Evolutionary conservation across 2,888 invertebrate species (phyloP).

Genomic region (Macaria notata): DNA sequence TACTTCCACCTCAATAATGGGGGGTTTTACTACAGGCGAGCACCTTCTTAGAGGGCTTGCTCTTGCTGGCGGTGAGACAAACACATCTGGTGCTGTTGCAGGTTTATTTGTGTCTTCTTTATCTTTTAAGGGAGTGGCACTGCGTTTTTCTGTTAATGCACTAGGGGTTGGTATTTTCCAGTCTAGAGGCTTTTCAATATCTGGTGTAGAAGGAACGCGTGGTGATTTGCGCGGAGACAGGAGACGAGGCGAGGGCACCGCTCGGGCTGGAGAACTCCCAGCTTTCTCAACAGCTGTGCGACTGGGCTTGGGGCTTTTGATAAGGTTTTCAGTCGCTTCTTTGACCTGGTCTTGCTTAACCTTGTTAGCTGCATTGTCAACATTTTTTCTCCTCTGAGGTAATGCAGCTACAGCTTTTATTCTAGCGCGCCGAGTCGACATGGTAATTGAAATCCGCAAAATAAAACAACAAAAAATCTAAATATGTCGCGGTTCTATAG

Average conservation of each 20-base stretch:
- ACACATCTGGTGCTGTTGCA: conserved; percentile 36
- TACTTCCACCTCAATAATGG: conserved; percentile 41
- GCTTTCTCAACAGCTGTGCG: conserved; percentile 35
- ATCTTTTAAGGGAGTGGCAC: conserved; percentile 19
- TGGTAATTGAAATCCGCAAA: conserved; percentile 39
- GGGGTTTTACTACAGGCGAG: conserved; percentile 41
- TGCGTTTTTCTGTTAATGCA: conserved; percentile 35
- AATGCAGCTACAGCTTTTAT: conserved; percentile 88
- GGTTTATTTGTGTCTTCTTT: conserved; percentile 13
- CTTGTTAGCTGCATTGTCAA: conserved; percentile 48
- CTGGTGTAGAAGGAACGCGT: conserved; percentile 28
- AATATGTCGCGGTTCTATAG: no score
- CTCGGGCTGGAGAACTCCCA: conserved; percentile 33
- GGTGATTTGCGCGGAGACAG: conserved; percentile 35
- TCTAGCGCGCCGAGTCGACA: conserved; percentile 86
- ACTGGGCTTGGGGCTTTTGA: conserved; percentile 51
- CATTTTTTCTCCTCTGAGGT: conserved; percentile 77
- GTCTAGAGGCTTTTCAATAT: conserved; percentile 20
- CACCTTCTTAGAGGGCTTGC: conserved; percentile 42
- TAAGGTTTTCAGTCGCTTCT: conserved; percentile 41
- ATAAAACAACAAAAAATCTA: background rate
- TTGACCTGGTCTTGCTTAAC: conserved; percentile 40
- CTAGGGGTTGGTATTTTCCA: conserved; percentile 30
- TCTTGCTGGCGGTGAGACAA: conserved; percentile 51
- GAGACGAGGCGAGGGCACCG: conserved; percentile 23